Evolutionary conservation across 1,140 invertebrate species (phyloP).

Genomic region (Philaenus spumarius): DNA sequence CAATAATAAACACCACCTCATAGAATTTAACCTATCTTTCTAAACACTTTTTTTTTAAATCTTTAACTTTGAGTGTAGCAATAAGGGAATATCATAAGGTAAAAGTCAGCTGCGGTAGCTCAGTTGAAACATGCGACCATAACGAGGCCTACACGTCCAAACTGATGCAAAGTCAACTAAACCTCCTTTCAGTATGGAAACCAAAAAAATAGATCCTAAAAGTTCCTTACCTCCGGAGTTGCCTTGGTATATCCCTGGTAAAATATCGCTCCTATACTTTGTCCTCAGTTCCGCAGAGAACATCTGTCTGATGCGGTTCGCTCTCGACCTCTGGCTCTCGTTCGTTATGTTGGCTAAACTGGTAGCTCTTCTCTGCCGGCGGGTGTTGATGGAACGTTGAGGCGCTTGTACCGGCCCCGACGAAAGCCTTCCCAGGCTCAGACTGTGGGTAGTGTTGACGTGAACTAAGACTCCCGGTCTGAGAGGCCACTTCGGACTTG

Average conservation of each 20-base stretch:
- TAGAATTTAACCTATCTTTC: too few species aligned
- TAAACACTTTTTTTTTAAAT: neutral
- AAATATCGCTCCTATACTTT: constrained; percentile 22
- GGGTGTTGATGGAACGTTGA: neutral
- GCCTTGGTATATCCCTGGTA: constrained; percentile 32
- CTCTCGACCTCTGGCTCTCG: constrained; percentile 31
- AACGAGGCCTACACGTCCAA: too few species aligned
- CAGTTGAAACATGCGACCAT: too few species aligned
- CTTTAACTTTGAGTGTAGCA: too few species aligned
- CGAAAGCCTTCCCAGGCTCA: constrained; percentile 35
- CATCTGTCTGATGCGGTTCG: constrained; percentile 32
- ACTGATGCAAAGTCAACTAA: too few species aligned
- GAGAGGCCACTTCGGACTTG: constrained; percentile 66
- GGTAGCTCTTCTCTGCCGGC: constrained; percentile 10
- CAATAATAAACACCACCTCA: too few species aligned
- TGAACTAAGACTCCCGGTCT: constrained; percentile 82
- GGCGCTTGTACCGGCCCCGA: constrained; percentile 13
- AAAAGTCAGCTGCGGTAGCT: too few species aligned
- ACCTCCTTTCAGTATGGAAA: too few species aligned
- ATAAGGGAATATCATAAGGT: too few species aligned
- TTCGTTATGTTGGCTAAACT: constrained; percentile 17
- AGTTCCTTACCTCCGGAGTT: constrained; percentile 33
- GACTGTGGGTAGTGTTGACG: constrained; percentile 64
- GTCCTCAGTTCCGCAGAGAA: constrained; percentile 27
- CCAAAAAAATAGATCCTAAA: too few species aligned